phyloP scores from a whole-genome alignment of 2,888 invertebrate genomes.

The Synanthedon tipuliformis region DNA sequence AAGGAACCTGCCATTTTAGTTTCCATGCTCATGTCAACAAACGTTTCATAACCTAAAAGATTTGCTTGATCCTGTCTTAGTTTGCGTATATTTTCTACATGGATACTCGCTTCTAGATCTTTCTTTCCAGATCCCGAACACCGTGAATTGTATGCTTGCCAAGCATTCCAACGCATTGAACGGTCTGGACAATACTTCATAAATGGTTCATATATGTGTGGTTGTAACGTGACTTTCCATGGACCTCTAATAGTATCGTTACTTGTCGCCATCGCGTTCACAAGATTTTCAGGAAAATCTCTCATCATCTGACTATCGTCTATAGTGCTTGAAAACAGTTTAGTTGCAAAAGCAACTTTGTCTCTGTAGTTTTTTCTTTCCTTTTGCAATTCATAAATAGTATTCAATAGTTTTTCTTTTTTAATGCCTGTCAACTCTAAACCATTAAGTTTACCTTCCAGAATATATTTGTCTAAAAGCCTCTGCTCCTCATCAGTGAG shows the following conservation, averaged over 20 bases:
- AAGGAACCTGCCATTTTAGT: conserved; percentile 91
- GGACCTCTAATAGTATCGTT: conserved; percentile 78
- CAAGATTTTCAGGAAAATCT: conserved; percentile 79
- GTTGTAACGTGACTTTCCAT: conserved; percentile 85
- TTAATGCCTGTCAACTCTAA: conserved; percentile 72
- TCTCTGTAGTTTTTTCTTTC: conserved; percentile 74
- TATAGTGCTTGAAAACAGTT: conserved; percentile 75
- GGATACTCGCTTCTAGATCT: conserved; percentile 76
- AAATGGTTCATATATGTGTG: conserved; percentile 78
- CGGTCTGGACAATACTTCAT: conserved; percentile 88
- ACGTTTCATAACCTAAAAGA: conserved; percentile 82
- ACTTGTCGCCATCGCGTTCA: conserved; percentile 75
- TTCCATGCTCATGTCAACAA: conserved; percentile 89
- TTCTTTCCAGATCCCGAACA: conserved; percentile 76
- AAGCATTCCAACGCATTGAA: conserved; percentile 82
- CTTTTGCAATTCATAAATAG: conserved; percentile 65
- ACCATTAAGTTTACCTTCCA: conserved; percentile 88
- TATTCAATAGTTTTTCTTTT: conserved; percentile 45
- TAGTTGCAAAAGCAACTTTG: conserved; percentile 75
- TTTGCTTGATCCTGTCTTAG: conserved; percentile 78
- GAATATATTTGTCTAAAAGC: conserved; percentile 79
- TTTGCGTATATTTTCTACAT: conserved; percentile 82
- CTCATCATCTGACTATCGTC: conserved; percentile 74
- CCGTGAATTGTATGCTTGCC: conserved; percentile 81
- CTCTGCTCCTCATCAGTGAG: conserved; percentile 74